Evolutionary conservation across 2,113 vertebrate genomes (phyloP).

Genomic region (Seriola aureovittata): DNA sequence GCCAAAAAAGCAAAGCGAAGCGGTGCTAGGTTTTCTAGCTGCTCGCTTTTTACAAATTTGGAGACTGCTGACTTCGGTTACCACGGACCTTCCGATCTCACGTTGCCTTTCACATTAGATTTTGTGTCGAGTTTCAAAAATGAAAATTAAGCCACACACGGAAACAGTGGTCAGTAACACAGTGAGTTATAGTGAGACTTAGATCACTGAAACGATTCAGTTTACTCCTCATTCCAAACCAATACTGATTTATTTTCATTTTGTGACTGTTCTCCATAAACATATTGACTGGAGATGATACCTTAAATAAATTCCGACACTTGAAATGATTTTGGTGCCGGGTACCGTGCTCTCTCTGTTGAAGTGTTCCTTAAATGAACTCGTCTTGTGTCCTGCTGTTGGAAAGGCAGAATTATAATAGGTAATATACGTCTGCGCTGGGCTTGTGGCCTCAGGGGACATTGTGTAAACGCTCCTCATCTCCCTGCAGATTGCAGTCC

Average conservation of each 20-base stretch:
- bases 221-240: not conserved
- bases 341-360: conserved; percentile 10
- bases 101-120: conserved; percentile 15
- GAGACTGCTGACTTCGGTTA: conserved; percentile 48
- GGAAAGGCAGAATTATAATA: conserved; percentile 68
- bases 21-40: conserved; percentile 45
- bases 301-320: conserved; percentile 5
- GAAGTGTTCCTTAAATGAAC: conserved; percentile 33
- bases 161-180: not conserved
- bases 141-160: conserved; percentile 19
- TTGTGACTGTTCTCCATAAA: not conserved
- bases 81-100: conserved; percentile 29
- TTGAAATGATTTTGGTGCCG: conserved; percentile 10
- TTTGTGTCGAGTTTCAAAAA: conserved; percentile 36
- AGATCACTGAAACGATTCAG: not conserved
- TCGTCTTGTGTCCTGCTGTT: conserved; percentile 37
- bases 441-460: conserved; percentile 75
- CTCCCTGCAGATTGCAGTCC: conserved; percentile 70
- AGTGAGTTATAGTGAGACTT: not conserved
- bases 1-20: conserved; percentile 70
- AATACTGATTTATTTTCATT: conserved; percentile 4
- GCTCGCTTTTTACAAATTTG: conserved; percentile 52
- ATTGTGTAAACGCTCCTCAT: conserved; percentile 72
- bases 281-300: not conserved
- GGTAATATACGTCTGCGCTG: conserved; percentile 64